Evolutionary conservation across 2,888 invertebrate genomes (phyloP).

Genomic region (Isoperla grammatica): DNA sequence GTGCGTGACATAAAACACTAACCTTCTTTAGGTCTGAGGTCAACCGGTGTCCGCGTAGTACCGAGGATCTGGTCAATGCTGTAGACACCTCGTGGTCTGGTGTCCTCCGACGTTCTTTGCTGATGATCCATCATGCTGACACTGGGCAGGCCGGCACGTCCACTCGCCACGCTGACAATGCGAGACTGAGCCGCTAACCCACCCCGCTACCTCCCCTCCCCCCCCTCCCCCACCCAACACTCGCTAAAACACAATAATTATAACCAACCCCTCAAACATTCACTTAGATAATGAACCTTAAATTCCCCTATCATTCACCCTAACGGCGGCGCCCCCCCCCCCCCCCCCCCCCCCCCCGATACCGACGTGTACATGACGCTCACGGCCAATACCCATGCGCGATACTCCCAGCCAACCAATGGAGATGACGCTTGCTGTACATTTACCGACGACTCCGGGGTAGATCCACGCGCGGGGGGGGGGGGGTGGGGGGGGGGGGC

Average conservation of each 20-base stretch:
- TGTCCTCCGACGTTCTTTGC: constrained; percentile 15
- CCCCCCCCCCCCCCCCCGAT: constrained; percentile 5
- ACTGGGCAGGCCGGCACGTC: not conserved
- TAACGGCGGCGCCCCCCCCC: constrained; percentile 5
- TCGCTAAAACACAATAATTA: constrained; percentile 4
- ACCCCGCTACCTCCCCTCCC: constrained; percentile 4
- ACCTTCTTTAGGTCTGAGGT: constrained; percentile 24
- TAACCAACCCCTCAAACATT: constrained; percentile 22
- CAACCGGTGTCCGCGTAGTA: constrained; percentile 33
- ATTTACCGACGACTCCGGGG: not conserved
- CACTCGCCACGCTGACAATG: constrained; percentile 9
- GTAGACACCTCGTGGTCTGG: constrained; percentile 42
- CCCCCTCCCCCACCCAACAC: constrained; percentile 19
- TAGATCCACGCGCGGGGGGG: not conserved
- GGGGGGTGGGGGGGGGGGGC: constrained; percentile 9
- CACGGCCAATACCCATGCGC: constrained; percentile 25
- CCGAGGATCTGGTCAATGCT: constrained; percentile 46
- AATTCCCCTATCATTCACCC: constrained; percentile 29
- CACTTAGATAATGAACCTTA: constrained; percentile 31
- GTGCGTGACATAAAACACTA: not conserved
- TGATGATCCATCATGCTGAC: constrained; percentile 24
- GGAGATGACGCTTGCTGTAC: not conserved
- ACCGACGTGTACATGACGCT: constrained; percentile 8
- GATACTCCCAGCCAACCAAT: constrained; percentile 22
- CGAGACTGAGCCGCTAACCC: constrained; percentile 12